phyloP scores from a whole-genome alignment of 1,140 invertebrate species.

The Penaeus vannamei region DNA sequence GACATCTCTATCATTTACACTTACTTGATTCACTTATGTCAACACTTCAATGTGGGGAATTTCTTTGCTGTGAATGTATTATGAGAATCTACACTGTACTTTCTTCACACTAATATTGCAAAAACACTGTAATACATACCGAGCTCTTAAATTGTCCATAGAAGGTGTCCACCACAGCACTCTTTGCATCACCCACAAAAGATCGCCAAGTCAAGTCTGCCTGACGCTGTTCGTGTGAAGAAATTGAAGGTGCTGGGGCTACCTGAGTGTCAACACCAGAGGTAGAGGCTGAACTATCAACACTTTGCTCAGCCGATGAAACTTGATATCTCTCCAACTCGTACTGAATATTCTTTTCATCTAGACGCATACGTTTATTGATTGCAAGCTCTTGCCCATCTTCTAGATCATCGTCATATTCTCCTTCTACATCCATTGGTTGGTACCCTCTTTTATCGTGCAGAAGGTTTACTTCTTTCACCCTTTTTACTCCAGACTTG shows the following conservation, averaged over 20 bases:
- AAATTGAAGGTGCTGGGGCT: slow-evolving; percentile 34
- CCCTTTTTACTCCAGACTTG: slow-evolving; percentile 61
- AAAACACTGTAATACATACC: slow-evolving; percentile 71
- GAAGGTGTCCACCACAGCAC: slow-evolving; percentile 81
- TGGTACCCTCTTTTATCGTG: slow-evolving; percentile 48
- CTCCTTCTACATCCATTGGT: slow-evolving; percentile 5
- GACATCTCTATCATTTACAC: too few relatives aligned
- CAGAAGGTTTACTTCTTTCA: slow-evolving; percentile 62
- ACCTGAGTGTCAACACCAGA: slow-evolving; percentile 48
- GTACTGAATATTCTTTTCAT: slow-evolving; percentile 67
- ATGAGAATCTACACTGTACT: neutral
- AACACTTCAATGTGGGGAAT: too few relatives aligned
- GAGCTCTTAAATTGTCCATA: slow-evolving; percentile 83
- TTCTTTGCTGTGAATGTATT: neutral
- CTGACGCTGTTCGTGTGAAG: slow-evolving; percentile 71
- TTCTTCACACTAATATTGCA: neutral
- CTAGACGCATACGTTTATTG: slow-evolving; percentile 65
- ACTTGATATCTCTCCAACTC: slow-evolving; percentile 66
- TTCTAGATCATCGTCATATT: slow-evolving; percentile 52
- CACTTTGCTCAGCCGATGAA: slow-evolving; percentile 43
- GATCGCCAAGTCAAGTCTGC: slow-evolving; percentile 79
- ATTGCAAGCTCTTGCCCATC: slow-evolving; percentile 46
- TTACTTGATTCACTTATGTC: too few relatives aligned
- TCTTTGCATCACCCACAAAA: slow-evolving; percentile 77
- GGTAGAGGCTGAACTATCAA: slow-evolving; percentile 50